Evolutionary conservation across 2,113 vertebrate species (phyloP).

Genomic region (Rissa tridactyla): DNA sequence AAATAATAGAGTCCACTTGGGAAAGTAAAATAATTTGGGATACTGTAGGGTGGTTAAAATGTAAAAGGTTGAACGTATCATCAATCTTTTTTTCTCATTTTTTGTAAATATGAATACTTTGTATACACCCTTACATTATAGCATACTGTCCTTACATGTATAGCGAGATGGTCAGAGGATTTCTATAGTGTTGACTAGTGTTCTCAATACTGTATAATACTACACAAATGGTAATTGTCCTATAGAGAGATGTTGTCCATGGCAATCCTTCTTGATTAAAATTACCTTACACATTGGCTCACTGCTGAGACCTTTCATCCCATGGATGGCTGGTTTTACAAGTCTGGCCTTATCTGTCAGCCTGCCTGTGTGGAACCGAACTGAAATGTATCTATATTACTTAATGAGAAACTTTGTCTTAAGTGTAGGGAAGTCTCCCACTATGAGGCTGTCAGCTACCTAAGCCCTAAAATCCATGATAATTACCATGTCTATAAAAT

Average conservation of each 20-base stretch:
- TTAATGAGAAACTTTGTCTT: constrained; percentile 73
- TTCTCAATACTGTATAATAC: not conserved
- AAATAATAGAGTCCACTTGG: not conserved
- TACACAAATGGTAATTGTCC: constrained; percentile 13
- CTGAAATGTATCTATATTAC: constrained; percentile 68
- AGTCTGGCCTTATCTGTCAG: constrained; percentile 63
- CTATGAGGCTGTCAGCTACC: constrained; percentile 69
- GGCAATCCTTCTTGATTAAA: constrained; percentile 12
- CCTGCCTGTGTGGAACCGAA: constrained; percentile 37
- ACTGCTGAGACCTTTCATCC: constrained; percentile 44
- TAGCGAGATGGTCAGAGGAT: not conserved
- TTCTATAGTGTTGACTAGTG: constrained; percentile 14
- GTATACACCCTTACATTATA: not conserved
- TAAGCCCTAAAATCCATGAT: constrained; percentile 73
- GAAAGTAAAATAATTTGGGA: not conserved
- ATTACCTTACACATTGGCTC: constrained; percentile 25
- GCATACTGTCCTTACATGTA: not conserved
- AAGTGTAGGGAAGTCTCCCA: constrained; percentile 60
- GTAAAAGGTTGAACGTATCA: not conserved
- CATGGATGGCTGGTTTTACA: constrained; percentile 53
- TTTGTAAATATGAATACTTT: not conserved
- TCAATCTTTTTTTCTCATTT: not conserved
- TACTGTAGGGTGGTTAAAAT: not conserved
- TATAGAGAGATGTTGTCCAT: constrained; percentile 30
- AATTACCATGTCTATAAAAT: constrained; percentile 71